A percentile compares a stretch with the other conserved stretches of the same genome.
Conservation (phyloP, 2,113 vertebrate genomes). For the Urocitellus parryii region DNA sequence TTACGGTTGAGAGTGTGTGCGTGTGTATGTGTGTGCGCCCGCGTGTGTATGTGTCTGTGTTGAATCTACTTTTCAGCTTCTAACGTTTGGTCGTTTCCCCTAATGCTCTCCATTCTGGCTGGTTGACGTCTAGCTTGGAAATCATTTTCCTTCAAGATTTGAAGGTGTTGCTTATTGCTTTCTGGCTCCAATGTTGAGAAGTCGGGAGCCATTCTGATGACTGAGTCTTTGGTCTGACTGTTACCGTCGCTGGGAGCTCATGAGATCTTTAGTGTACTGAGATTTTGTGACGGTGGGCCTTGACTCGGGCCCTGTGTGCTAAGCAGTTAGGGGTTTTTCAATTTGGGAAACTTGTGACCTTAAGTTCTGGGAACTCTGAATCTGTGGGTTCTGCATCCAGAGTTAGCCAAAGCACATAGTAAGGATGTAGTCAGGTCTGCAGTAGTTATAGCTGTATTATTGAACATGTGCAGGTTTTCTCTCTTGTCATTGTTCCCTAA, state of each 20-base stretch:
- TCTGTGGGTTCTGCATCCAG: not conserved
- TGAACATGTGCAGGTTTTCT: not conserved
- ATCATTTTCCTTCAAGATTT: not conserved
- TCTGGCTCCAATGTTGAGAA: not conserved
- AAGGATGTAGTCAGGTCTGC: not conserved
- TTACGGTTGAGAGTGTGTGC: not conserved
- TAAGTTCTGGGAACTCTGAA: not conserved
- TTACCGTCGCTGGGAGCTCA: not conserved
- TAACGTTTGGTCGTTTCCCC: conserved; percentile 1
- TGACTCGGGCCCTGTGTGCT: not conserved
- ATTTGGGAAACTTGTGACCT: not conserved
- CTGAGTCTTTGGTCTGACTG: not conserved
- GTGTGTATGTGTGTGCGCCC: no score
- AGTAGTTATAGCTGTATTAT: not conserved
- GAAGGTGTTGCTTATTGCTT: not conserved
- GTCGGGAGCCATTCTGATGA: not conserved
- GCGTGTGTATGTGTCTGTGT: not conserved
- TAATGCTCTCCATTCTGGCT: not conserved
- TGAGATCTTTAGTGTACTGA: not conserved
- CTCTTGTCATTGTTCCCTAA: not conserved
- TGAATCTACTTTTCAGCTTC: conserved; percentile 12
- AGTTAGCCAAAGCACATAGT: not conserved
- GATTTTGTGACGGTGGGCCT: not conserved
- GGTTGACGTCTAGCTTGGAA: conserved; percentile 47
- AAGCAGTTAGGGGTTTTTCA: not conserved